Conservation (phyloP, 37 sponge, comb jelly and placozoan species). For the Ephydatia muelleri region DNA sequence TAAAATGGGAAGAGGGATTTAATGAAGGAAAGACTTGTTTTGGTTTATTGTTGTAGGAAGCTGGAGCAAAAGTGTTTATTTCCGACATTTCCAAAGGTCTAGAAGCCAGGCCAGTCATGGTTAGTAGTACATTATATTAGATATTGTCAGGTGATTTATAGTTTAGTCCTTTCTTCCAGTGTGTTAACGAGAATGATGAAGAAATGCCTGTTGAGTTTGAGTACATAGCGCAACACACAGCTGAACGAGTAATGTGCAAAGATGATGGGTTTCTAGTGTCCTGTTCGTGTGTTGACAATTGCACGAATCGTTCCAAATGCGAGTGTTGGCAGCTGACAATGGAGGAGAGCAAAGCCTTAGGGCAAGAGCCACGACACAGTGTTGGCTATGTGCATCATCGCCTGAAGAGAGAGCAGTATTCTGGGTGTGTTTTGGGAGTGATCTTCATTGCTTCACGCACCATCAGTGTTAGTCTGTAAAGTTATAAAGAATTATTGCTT, state of each 20-base stretch:
- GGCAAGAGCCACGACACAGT: background rate
- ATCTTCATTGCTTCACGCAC: too few species aligned
- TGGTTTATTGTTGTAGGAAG: background rate
- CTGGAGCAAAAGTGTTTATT: constrained; percentile 19
- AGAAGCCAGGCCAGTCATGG: background rate
- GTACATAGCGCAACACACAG: constrained; percentile 46
- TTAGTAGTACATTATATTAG: background rate
- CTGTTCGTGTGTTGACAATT: constrained; percentile 71
- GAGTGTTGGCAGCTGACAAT: constrained; percentile 68
- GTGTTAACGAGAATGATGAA: constrained; percentile 33
- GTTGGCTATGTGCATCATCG: constrained; percentile 41
- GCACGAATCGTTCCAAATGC: constrained; percentile 52
- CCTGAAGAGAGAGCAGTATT: constrained; percentile 45
- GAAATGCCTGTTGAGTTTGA: constrained; percentile 39
- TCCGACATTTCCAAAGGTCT: background rate
- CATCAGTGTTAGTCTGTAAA: too few species aligned
- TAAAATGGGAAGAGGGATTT: too few species aligned
- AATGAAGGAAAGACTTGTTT: too few species aligned
- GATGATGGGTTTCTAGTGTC: constrained; percentile 61
- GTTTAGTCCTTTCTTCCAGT: constrained; percentile 21
- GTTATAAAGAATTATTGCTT: too few species aligned
- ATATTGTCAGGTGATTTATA: constrained; percentile 8
- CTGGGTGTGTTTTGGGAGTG: constrained; percentile 23
- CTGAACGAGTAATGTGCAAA: constrained; percentile 14
- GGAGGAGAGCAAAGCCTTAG: constrained; percentile 41